These are phyloP conservation scores for Matsumurasca onukii DNA, from an alignment of 1,140 invertebrate species.

Conservation along the genomic window DNA sequence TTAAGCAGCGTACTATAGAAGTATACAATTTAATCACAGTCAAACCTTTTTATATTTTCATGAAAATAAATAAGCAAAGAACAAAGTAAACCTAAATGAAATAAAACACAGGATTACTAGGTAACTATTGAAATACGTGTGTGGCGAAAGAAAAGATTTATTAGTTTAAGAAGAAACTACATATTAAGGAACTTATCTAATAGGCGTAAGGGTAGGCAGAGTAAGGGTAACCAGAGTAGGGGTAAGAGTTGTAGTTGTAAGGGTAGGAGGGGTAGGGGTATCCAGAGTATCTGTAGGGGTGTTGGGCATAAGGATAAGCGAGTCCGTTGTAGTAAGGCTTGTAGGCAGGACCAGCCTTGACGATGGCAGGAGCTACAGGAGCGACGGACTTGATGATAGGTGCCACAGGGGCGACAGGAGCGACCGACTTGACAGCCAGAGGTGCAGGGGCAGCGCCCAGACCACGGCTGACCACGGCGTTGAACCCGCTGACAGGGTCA, in stretches of 20 bases:
- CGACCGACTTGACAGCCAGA: neutral
- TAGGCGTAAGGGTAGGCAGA: conserved; percentile 26
- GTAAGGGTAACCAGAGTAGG: conserved; percentile 32
- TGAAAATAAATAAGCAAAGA: too few relatives aligned
- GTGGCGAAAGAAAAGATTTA: neutral
- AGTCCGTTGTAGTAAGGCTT: conserved; percentile 22
- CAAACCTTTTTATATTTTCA: too few relatives aligned
- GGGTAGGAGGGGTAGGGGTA: conserved; percentile 18
- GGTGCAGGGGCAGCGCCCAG: conserved; percentile 32
- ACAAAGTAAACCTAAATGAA: too few relatives aligned
- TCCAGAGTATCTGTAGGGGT: conserved; percentile 21
- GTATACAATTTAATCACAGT: too few relatives aligned
- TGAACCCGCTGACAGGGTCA: conserved; percentile 61
- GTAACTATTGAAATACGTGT: neutral
- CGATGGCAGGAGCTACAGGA: conserved; percentile 4
- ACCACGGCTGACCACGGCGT: conserved; percentile 59
- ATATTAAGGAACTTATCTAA: neutral
- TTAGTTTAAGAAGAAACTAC: neutral
- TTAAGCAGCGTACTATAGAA: too few relatives aligned
- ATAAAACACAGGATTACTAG: neutral
- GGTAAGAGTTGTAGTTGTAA: conserved; percentile 11
- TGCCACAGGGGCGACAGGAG: conserved; percentile 11
- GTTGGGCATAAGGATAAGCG: conserved; percentile 16
- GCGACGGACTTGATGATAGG: neutral
- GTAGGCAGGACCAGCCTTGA: conserved; percentile 16